Conservation (phyloP, 2,888 invertebrate species). For the Drosophila nr. perissopoda region DNA sequence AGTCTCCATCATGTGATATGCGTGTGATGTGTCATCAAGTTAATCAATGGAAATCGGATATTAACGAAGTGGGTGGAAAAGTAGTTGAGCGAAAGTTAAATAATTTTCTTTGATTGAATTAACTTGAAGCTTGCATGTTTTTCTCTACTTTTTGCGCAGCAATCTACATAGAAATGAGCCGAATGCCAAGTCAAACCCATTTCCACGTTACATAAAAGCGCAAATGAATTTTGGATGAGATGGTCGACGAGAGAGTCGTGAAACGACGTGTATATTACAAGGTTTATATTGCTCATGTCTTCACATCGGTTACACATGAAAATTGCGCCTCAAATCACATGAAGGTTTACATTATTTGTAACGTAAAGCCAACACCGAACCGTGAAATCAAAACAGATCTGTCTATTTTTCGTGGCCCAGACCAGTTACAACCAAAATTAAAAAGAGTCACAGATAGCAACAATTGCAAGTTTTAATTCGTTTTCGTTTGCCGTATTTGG, state of each 20-base stretch:
- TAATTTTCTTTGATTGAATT: constrained; percentile 32
- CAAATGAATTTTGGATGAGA: constrained; percentile 59
- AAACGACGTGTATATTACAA: constrained; percentile 8
- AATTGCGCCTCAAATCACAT: constrained; percentile 48
- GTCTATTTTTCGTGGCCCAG: constrained; percentile 21
- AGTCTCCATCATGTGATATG: constrained; percentile 22
- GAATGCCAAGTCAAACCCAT: constrained; percentile 47
- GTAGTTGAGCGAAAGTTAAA: constrained; percentile 45
- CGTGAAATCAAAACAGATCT: constrained; percentile 46
- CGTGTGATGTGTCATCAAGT: constrained; percentile 44
- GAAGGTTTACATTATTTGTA: constrained; percentile 15
- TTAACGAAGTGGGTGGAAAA: constrained; percentile 10
- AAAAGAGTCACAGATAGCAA: constrained; percentile 19
- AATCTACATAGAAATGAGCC: constrained; percentile 59
- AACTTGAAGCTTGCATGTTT: constrained; percentile 28
- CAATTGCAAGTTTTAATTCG: constrained; percentile 45
- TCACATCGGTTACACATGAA: constrained; percentile 52
- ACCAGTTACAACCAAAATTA: constrained; percentile 23
- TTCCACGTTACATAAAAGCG: constrained; percentile 70
- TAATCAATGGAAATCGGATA: constrained; percentile 34
- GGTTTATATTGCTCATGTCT: constrained; percentile 46
- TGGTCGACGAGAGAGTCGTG: constrained; percentile 4
- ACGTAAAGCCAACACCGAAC: constrained; percentile 25
- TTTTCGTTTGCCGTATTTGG: constrained; percentile 59
- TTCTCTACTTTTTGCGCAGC: constrained; percentile 19